Base-by-base conservation (phyloP, 2,888 invertebrate genomes). In the Stictocephala bisonia region DNA sequence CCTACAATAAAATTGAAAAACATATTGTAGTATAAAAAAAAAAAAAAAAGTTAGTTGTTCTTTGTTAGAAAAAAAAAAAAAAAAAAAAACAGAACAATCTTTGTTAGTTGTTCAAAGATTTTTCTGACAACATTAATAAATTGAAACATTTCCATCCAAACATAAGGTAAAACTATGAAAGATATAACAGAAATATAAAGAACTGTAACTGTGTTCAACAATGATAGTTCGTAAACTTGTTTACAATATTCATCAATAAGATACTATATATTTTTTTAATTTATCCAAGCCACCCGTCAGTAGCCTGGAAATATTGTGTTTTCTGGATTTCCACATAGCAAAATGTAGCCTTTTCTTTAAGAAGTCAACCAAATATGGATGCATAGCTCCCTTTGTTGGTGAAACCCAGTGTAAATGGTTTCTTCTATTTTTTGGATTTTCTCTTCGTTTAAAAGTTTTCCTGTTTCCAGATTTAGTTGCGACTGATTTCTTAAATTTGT, bases 401-500 rank as follows among this genome's bases (percentile, higher is more conserved):
- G n/a, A n/a, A n/a, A n/a, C n/a, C n/a, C 64, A 40, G 20, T 20
- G 18, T 18, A 40, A 40, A 40, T 40, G 40, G 26, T 3, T 41
- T 20, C 11, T 35, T 26, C 22, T 41, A 35, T 40, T 26, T 20
- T 64, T 18, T 35, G 35, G 56, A 56, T 56, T 24, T 56, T 56
- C n/a, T n/a, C n/a, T n/a, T n/a, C n/a, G n/a, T n/a, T n/a, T n/a
- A n/a, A 24, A 56, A 26, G 56, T 24, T 26, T 56, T 56, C 26
- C n/a, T 15, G 15, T 27, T 56, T 56, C 24, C n/a, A 24, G 29
- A 26, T 68, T 68, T 26, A n/a, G 24, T 66, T 24, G 31, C n/a
- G n/a, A n/a, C 24, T 51, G 44, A 18, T 70, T 50, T 71, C 15
- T 9, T 24, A 70, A 31, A 58, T 18, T n/a, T 20, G 56, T 66